Evolutionary conservation across 2,113 vertebrate genomes (phyloP).

Genomic region (Baryphthengus martii): DNA sequence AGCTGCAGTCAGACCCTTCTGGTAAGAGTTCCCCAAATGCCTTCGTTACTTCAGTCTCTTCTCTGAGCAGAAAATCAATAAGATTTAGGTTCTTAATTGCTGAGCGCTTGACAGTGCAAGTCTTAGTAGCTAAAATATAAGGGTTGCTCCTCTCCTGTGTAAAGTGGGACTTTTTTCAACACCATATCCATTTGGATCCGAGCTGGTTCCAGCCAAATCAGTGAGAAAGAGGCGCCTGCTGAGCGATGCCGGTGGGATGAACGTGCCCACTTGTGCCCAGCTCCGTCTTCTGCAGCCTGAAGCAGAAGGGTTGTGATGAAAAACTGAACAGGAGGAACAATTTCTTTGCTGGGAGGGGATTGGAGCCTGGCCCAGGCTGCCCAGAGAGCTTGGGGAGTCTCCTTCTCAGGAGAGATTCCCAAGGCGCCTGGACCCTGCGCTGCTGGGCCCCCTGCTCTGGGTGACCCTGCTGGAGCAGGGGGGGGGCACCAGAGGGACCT

Average conservation of each 20-base stretch:
- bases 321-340: background rate
- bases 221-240: background rate
- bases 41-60: background rate
- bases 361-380: background rate
- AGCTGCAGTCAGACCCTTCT: background rate
- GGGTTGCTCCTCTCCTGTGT: background rate
- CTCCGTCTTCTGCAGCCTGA: background rate
- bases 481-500: background rate
- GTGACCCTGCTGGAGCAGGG: background rate
- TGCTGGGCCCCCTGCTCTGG: background rate
- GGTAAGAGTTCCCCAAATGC: background rate
- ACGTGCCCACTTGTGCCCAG: background rate
- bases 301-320: background rate
- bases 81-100: background rate
- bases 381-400: background rate
- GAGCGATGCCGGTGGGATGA: background rate
- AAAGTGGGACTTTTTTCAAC: background rate
- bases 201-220: background rate
- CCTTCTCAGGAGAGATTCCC: background rate
- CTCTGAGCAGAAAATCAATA: background rate
- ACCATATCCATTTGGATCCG: background rate
- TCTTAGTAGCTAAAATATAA: background rate
- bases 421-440: background rate
- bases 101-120: background rate
- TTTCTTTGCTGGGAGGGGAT: background rate